Percentiles rank a stretch among this genome's conserved stretches.
Evolutionary conservation across 2,113 vertebrate species (phyloP).

Genomic region (Loxodonta africana): DNA sequence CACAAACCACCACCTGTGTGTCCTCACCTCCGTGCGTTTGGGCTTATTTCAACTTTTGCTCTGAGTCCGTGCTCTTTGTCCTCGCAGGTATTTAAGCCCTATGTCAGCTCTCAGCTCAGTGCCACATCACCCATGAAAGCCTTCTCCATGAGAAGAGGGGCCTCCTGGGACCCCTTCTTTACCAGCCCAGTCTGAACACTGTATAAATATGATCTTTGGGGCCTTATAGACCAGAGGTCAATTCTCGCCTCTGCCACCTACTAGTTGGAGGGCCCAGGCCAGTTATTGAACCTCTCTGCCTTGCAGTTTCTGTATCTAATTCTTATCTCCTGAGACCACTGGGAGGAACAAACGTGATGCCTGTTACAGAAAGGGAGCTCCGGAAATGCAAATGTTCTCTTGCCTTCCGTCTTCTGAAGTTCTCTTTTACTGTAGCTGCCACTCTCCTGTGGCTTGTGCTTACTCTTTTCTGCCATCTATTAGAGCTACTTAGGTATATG

Average conservation of each 20-base stretch:
- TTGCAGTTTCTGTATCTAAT: not conserved
- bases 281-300: not conserved
- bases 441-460: not conserved
- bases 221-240: not conserved
- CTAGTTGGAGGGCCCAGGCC: not conserved
- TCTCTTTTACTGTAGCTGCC: too few species aligned
- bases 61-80: not conserved
- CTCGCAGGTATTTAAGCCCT: not conserved
- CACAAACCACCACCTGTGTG: rapidly evolving
- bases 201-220: not conserved
- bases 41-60: not conserved
- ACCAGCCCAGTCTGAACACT: not conserved
- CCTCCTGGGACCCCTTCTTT: too few species aligned
- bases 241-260: not conserved
- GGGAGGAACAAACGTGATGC: not conserved
- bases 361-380: not conserved
- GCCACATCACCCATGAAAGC: not conserved
- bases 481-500: not conserved
- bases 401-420: not conserved
- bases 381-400: not conserved
- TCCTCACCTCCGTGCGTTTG: not conserved
- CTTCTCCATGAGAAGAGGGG: not conserved
- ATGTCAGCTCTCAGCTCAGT: not conserved
- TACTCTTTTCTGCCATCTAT: not conserved
- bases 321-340: not conserved